Evolutionary conservation across 2,797 vertebrate species (phyloP).

Genomic region (Cuniculus paca): DNA sequence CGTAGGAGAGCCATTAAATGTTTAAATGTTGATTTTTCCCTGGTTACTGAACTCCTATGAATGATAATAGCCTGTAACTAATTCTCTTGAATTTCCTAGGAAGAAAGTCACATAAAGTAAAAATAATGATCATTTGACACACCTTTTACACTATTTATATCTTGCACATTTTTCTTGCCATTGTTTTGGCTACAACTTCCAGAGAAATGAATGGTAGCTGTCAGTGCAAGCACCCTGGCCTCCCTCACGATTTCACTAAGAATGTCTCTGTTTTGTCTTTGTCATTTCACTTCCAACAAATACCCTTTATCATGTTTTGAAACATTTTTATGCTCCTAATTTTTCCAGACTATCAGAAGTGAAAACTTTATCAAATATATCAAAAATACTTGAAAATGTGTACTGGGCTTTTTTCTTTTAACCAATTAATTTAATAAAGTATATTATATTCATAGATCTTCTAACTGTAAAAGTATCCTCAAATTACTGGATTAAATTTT

Average conservation of each 20-base stretch:
- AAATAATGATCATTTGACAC: slow-evolving; percentile 22
- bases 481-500: slow-evolving; percentile 47
- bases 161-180: not conserved
- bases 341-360: slow-evolving; percentile 11
- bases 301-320: slow-evolving; percentile 18
- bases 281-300: slow-evolving; percentile 37
- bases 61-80: not conserved
- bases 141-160: slow-evolving; percentile 44
- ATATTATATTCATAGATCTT: not conserved
- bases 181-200: slow-evolving; percentile 11
- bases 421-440: slow-evolving; percentile 12
- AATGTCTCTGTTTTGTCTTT: slow-evolving; percentile 21
- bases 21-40: slow-evolving; percentile 38
- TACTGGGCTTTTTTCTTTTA: not conserved
- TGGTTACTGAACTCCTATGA: not conserved
- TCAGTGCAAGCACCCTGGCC: not conserved
- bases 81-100: not conserved
- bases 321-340: slow-evolving; percentile 37
- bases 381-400: not conserved
- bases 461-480: not conserved
- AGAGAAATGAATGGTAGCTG: not conserved
- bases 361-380: slow-evolving; percentile 6
- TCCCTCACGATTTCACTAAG: not conserved
- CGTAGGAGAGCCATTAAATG: not conserved
- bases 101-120: slow-evolving; percentile 14